These are phyloP conservation scores for Pteruthius melanotis DNA, from an alignment of 2,113 vertebrate species.

Conservation along the genomic window DNA sequence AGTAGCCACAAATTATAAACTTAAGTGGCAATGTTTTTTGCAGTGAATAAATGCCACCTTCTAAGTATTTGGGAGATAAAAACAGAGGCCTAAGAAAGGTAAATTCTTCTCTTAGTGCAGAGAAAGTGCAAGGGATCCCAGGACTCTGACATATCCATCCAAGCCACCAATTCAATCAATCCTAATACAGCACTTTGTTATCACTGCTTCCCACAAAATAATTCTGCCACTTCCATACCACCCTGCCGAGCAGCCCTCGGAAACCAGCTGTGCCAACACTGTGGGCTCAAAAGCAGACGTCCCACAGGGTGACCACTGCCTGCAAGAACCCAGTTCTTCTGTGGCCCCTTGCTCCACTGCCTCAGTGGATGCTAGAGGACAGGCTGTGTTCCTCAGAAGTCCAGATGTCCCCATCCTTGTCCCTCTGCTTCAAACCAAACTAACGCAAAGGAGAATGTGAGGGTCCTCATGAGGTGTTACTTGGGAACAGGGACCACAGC, in stretches of 20 bases:
- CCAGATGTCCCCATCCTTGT: neutral
- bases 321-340: neutral
- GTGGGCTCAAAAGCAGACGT: neutral
- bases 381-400: neutral
- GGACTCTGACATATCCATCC: neutral
- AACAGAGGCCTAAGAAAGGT: neutral
- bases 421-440: neutral
- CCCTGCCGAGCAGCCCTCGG: neutral
- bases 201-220: neutral
- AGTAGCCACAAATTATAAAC: neutral
- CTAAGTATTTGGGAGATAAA: neutral
- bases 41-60: neutral
- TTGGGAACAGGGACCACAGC: accelerated
- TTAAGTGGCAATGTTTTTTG: neutral
- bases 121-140: neutral
- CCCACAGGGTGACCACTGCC: neutral
- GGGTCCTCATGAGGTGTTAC: accelerated
- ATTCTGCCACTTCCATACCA: neutral
- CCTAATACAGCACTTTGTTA: neutral
- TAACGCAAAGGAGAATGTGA: accelerated
- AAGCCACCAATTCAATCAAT: neutral
- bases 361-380: neutral
- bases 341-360: neutral
- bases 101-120: neutral
- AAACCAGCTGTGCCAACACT: neutral